Percentiles rank a stretch among this genome's conserved stretches.
These are phyloP conservation scores for Turritopsis rubra DNA, from an alignment of 30 jellyfish, hydroid and myxozoan species.

Conservation along the genomic window DNA sequence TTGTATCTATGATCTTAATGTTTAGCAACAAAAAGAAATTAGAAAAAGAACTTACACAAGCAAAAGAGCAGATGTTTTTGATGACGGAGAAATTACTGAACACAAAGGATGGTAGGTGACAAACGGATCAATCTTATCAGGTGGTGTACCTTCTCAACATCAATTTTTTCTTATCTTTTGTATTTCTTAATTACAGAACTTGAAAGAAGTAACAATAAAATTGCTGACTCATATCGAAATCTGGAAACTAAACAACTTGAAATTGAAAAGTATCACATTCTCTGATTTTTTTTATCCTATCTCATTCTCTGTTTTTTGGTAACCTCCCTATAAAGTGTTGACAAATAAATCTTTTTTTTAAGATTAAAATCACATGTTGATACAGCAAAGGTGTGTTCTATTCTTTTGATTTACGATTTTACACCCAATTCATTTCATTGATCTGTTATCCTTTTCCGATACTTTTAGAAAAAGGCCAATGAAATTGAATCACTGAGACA, in stretches of 20 bases:
- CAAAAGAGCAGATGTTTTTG: constrained; percentile 65
- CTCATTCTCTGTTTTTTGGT: no score
- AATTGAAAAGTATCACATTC: constrained; percentile 70
- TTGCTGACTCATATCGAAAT: constrained; percentile 40
- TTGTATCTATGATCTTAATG: background rate
- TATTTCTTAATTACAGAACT: constrained; percentile 35
- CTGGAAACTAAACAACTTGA: constrained; percentile 70
- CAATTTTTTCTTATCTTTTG: background rate
- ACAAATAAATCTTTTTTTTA: no score
- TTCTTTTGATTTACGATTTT: background rate
- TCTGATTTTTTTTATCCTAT: no score
- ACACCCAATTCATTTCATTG: background rate
- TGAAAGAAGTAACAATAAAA: constrained; percentile 42
- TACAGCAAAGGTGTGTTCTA: constrained; percentile 36
- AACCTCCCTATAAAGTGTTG: no score
- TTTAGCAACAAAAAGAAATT: constrained; percentile 63
- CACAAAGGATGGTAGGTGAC: constrained; percentile 39
- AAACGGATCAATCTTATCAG: background rate
- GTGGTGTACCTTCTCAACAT: background rate
- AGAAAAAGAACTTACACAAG: constrained; percentile 59
- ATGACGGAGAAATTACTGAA: constrained; percentile 49
- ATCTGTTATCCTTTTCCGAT: background rate
- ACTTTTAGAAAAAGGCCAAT: constrained; percentile 40
- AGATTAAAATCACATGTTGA: constrained; percentile 62
- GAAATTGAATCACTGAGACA: constrained; percentile 39